Base-by-base conservation (phyloP, 1,140 invertebrate genomes). In the Camponotus floridanus region DNA sequence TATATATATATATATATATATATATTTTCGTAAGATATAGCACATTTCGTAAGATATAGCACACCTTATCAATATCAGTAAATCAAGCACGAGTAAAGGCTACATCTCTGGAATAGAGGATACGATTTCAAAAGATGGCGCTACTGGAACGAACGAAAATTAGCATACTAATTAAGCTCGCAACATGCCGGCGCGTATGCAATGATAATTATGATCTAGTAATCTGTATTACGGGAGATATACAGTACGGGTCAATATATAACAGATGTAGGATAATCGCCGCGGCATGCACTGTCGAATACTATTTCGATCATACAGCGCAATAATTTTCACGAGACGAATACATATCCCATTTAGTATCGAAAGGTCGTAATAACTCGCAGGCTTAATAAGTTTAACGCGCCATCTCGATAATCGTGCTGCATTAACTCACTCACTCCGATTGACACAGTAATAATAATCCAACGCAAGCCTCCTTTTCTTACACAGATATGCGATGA, bases 131-230 rank as follows among this genome's bases (percentile, higher is more conserved):
- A 83, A 83, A 83, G 76, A 68, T 79, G 31, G 64, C 64, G 31
- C 62, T 31, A 45, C 36, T 36, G 84, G 62, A 85, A 67, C 55
- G 76, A 65, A 85, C 51, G 84, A 85, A 79, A 85, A 85, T 85
- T 85, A 79, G 76, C 84, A 85, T 85, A 85, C 76, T 80, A 80
- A 85, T 85, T 85, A 85, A 85, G 51, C 31, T 62, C 11, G 74
- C n/a, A 68, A 79, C 83, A 83, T 78, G 61, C 55, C 18, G 51
- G 68, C 64, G 39, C 21, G 11, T 83, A 74, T 73, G 67, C 48
- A 62, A 85, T 59, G 55, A 85, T 85, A 68, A 85, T 85, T 85
- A 85, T 78, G 73, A 85, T 79, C 76, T 65, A 85, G 57, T 85
- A 85, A 85, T 55, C 76, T 59, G 76, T 68, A 80, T 85, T 67